phyloP scores from a whole-genome alignment of 2,113 vertebrate genomes.

The Chaetops frenatus region DNA sequence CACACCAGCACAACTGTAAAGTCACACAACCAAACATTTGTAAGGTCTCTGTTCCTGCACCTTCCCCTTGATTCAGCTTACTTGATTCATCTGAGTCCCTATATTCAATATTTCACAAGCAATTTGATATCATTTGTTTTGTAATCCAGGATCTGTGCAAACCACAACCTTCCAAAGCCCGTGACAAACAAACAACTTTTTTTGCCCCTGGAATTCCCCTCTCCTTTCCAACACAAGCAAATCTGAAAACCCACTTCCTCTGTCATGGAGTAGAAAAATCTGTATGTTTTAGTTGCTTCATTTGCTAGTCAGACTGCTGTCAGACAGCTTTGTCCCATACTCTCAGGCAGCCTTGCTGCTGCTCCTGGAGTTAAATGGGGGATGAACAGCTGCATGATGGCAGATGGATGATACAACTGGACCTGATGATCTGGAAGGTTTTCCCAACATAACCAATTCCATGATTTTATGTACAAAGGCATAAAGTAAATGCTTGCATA shows the following conservation, averaged over 20 bases:
- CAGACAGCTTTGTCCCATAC: not conserved
- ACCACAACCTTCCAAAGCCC: not conserved
- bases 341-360: not conserved
- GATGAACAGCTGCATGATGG: not conserved
- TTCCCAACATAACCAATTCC: not conserved
- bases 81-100: not conserved
- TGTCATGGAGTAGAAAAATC: not conserved
- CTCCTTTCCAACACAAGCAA: not conserved
- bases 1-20: not conserved
- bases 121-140: not conserved
- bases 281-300: not conserved
- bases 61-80: not conserved
- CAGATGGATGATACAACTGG: not conserved
- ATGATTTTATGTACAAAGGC: not conserved
- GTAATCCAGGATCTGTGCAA: not conserved
- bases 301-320: not conserved
- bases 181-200: not conserved
- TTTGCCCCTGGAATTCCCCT: slow-evolving; percentile 7
- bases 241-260: not conserved
- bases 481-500: not conserved
- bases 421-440: not conserved
- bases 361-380: not conserved
- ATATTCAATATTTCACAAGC: not conserved
- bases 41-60: not conserved
- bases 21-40: not conserved